A percentile compares a stretch with the other conserved stretches of the same genome.
phyloP scores from a whole-genome alignment of 2,797 vertebrate species.

The Varecia variegata region DNA sequence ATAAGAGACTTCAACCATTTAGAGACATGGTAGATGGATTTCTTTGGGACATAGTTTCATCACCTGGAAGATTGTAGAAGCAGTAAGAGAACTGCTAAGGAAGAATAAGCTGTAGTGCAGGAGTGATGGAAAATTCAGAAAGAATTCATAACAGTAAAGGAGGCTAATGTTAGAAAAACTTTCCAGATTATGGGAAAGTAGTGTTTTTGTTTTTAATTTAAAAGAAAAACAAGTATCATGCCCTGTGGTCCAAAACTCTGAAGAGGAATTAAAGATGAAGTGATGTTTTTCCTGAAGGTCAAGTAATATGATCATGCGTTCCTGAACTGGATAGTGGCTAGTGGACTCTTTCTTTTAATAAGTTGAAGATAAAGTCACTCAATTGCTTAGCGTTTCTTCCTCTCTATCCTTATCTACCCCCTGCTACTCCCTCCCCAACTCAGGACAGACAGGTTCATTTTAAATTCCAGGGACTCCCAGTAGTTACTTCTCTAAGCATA shows the following conservation, averaged over 20 bases:
- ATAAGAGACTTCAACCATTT: neutral
- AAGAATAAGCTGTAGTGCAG: neutral
- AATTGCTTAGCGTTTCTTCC: neutral
- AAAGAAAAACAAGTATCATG: neutral
- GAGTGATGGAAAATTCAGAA: neutral
- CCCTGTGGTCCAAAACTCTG: neutral
- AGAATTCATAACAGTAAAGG: neutral
- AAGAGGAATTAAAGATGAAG: neutral
- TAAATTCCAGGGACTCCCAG: neutral
- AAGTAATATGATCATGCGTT: neutral
- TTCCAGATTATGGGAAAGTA: neutral
- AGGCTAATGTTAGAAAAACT: neutral
- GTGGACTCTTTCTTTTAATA: neutral
- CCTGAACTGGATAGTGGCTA: neutral
- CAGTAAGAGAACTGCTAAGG: neutral
- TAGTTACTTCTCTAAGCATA: neutral
- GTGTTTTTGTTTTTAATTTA: neutral
- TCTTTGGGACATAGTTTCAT: neutral
- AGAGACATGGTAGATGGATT: neutral
- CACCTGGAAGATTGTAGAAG: neutral
- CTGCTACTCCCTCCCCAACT: neutral
- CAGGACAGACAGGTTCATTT: neutral
- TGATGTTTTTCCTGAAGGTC: neutral
- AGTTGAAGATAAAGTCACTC: neutral
- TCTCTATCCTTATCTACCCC: neutral